Conservation (phyloP, 2,797 vertebrate genomes). For the Alcedo quadribrachys region DNA sequence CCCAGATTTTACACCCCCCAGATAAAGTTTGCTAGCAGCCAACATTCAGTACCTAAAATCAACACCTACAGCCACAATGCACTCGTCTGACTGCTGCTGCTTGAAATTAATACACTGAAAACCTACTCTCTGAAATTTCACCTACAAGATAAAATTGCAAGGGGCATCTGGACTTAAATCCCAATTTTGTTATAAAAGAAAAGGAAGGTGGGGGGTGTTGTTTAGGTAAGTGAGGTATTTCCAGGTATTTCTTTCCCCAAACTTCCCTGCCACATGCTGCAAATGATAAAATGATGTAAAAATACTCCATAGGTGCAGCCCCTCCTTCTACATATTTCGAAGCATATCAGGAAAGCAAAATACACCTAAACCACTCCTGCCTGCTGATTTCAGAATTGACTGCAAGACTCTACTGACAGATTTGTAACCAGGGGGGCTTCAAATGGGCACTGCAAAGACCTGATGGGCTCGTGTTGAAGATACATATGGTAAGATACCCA, state of each 20-base stretch:
- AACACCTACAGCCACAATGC: not conserved
- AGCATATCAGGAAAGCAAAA: slow-evolving; percentile 6
- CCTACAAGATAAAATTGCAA: not conserved
- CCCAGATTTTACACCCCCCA: not conserved
- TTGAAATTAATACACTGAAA: not conserved
- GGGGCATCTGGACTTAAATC: not conserved
- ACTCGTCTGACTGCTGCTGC: not conserved
- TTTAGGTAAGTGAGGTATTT: not conserved
- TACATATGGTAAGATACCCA: not conserved
- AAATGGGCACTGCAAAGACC: not conserved
- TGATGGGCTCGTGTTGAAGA: not conserved
- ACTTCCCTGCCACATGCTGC: not conserved
- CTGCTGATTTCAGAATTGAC: slow-evolving; percentile 6
- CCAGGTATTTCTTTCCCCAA: not conserved
- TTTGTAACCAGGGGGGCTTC: not conserved
- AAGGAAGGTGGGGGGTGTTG: not conserved
- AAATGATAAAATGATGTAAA: not conserved
- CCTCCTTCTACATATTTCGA: not conserved
- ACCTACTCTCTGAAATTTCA: not conserved
- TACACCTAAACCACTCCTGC: slow-evolving; percentile 36
- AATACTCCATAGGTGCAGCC: not conserved
- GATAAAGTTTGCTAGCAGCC: not conserved
- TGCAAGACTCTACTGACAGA: not conserved
- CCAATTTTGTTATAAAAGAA: not conserved
- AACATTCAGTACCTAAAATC: not conserved